Evolutionary conservation across 2,888 invertebrate species (phyloP), one percentile per base, ranked within the genome.

Genomic region (Cetonia aurata): DNA sequence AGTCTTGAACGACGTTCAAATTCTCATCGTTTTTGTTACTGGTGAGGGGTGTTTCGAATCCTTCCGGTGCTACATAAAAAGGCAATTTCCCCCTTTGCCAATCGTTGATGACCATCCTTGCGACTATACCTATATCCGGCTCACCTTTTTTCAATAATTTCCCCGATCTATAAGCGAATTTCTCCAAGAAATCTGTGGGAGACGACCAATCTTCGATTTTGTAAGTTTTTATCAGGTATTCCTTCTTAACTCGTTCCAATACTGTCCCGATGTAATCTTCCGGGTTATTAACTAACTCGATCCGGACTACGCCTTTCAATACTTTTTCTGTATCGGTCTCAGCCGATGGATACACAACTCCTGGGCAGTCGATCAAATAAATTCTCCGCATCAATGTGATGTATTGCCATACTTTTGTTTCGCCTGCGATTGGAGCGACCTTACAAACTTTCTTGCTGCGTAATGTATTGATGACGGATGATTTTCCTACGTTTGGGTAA

Each of bases 331-430:
- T 93, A 77, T 99, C 98, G 1, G 96, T 94, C 86, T 99, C 98
- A 12, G 96, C 96, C 9, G 95, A 94, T 8, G 99, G 98, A 85
- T 98, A 98, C 4, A 99, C 99, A 67, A 99, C 94, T 42, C 99
- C 99, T 1, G 99, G 99, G 84, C 99, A 99, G 87, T 99, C 99
- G 77, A 99, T 98, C 12, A 99, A 87, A 83, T 95, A 99, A 81
- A 99, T 99, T 77, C 96, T 89, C 78, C 91, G 92, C 99, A 99
- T 99, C 67, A 99, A 85, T 0, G 99, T 98, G 50, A 99, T 97
- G 82, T 99, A 99, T 83, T 99, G 99, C 99, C 99, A 99, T 0
- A 99, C 98, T 87, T 96, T 96, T 0, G 96, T 96, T 85, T 96
- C 96, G 4, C 99, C 99, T 70, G 99, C 99, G 79, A 99, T 96